phyloP scores from a whole-genome alignment of 2,888 invertebrate species.

The Drosophila robusta region DNA sequence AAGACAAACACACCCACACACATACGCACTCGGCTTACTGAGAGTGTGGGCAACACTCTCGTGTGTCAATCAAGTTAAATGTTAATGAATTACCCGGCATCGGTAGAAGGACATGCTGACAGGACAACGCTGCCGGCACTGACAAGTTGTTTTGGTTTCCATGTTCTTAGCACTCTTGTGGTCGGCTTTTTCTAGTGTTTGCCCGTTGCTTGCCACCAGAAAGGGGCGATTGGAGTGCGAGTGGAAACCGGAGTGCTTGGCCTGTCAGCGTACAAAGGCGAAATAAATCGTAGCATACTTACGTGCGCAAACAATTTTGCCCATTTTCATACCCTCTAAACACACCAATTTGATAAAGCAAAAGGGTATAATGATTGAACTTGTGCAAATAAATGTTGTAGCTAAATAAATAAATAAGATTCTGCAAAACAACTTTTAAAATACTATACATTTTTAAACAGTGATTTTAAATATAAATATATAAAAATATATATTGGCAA shows the following conservation, averaged over 20 bases:
- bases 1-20: neutral
- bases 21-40: neutral
- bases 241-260: conserved; percentile 6
- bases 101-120: conserved; percentile 69
- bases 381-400: too few species aligned
- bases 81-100: conserved; percentile 77
- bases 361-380: neutral
- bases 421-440: too few species aligned
- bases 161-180: conserved; percentile 46
- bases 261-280: conserved; percentile 46
- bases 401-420: too few species aligned
- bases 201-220: conserved; percentile 5
- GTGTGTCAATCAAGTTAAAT: conserved; percentile 81
- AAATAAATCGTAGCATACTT: conserved; percentile 79
- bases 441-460: too few species aligned
- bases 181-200: conserved; percentile 20
- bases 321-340: conserved; percentile 19
- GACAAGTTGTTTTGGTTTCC: conserved; percentile 68
- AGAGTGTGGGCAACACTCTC: conserved; percentile 24
- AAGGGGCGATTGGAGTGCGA: neutral
- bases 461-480: too few species aligned
- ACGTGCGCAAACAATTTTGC: conserved; percentile 64
- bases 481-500: too few species aligned
- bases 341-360: neutral
- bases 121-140: conserved; percentile 57